These are phyloP conservation scores for Platyura marginata DNA, from an alignment of 1,140 invertebrate species.

Conservation along the genomic window DNA sequence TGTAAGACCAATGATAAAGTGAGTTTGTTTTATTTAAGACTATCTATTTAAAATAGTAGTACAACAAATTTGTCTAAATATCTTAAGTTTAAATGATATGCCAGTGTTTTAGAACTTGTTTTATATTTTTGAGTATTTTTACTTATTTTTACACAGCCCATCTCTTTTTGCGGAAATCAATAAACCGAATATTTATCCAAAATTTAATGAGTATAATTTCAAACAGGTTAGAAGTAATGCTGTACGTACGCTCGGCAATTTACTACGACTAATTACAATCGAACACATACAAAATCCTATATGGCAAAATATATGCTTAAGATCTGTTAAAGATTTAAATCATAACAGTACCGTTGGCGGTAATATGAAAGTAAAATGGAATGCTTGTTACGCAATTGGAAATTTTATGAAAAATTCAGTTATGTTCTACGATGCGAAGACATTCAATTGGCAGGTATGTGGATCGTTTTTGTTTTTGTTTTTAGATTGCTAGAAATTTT, in stretches of 20 bases:
- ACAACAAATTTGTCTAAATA: no score
- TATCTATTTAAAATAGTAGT: no score
- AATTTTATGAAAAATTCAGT: conserved; percentile 48
- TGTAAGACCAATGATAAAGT: conserved; percentile 56
- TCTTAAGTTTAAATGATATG: no score
- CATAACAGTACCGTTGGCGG: conserved; percentile 32
- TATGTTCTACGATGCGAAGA: conserved; percentile 24
- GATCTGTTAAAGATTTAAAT: conserved; percentile 39
- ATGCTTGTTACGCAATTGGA: conserved; percentile 71
- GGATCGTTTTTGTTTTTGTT: not conserved
- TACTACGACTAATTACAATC: conserved; percentile 42
- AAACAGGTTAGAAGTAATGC: conserved; percentile 66
- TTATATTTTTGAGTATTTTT: no score
- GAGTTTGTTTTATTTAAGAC: no score
- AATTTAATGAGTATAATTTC: no score
- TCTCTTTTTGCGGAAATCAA: no score
- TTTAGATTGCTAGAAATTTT: not conserved
- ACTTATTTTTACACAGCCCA: no score
- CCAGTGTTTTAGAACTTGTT: no score
- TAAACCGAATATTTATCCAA: no score
- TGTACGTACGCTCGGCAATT: conserved; percentile 60
- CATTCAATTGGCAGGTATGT: conserved; percentile 8
- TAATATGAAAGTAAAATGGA: conserved; percentile 80
- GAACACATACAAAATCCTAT: conserved; percentile 27
- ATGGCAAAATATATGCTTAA: conserved; percentile 26